Evolutionary conservation across 2,113 vertebrate genomes (phyloP), one percentile per base, ranked within the genome.

Genomic region (Pterocles gutturalis): DNA sequence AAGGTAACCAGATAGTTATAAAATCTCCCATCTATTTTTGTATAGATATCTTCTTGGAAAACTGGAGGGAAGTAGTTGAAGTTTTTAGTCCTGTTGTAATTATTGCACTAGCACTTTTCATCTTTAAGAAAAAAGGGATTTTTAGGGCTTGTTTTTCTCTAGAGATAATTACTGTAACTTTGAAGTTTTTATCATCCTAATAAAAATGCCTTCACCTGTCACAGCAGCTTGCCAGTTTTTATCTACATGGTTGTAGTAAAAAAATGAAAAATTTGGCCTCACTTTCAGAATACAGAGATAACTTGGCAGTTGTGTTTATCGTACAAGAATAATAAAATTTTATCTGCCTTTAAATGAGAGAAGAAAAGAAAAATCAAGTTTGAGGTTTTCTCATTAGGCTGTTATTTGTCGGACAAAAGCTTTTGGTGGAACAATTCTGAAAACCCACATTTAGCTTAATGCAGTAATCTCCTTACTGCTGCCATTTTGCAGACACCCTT

Each of bases 201-300:
- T 77, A 84, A 95, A 97, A 94, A 53, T 70, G 31, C 34, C 43
- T 94, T 96, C 61, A 84, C 67, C 88, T 95, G 69, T 84, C 73
- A 78, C 34, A 78, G 57, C 69, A 95, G 65, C 69, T 92, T 95
- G 90, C 69, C 83, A 87, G 34, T 48, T 95, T 87, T 91, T 96
- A 89, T 92, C 82, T 92, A 29, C 29, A 5, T 64, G 34, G 24
- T 61, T 4, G 1, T 38, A 78, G 18, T 43, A 38, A 88, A 93
- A 70, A 86, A 78, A 75, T 5, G 25, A 83, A 75, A 67, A 67
- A 53, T 10, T n/a, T 2, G 60, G 26, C n/a, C 24, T 55, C 8
- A 17, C 24, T 90, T 90, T 81, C 18, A 60, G 43, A 75, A 79
- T 57, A 28, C 29, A 48, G 85, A 93, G 69, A 64, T 85, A 90